Evolutionary conservation across 2,888 invertebrate genomes (phyloP).

Genomic region (Iselma pallidipennis): DNA sequence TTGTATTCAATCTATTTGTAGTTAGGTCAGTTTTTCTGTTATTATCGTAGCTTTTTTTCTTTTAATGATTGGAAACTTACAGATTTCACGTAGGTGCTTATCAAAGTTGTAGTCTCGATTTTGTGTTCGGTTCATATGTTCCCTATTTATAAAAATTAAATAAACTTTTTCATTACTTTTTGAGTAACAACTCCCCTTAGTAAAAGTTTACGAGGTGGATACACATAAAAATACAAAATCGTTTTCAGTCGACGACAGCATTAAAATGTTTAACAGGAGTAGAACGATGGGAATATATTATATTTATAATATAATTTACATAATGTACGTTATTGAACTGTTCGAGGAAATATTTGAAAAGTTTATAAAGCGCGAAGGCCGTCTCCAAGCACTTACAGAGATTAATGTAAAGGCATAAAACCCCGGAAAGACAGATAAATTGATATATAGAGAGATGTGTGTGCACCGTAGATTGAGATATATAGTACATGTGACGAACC

Average conservation of each 20-base stretch:
- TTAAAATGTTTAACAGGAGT: constrained; percentile 30
- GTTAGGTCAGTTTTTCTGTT: neutral
- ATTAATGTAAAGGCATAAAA: constrained; percentile 50
- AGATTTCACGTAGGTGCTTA: neutral
- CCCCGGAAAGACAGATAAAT: constrained; percentile 51
- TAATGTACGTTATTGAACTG: constrained; percentile 50
- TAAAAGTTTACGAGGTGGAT: constrained; percentile 3
- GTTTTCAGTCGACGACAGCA: constrained; percentile 16
- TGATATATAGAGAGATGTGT: constrained; percentile 50
- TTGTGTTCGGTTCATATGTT: constrained; percentile 2
- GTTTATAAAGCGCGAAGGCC: constrained; percentile 46
- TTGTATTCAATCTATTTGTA: neutral
- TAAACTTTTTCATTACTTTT: constrained; percentile 15
- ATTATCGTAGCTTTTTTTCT: neutral
- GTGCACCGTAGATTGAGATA: constrained; percentile 50
- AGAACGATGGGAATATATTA: constrained; percentile 28
- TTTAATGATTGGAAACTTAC: neutral
- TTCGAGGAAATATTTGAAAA: constrained; percentile 43
- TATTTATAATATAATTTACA: constrained; percentile 50
- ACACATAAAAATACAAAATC: constrained; percentile 26
- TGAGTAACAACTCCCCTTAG: constrained; percentile 9
- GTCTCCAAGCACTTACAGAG: constrained; percentile 49
- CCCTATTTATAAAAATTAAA: constrained; percentile 13
- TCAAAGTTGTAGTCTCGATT: neutral
- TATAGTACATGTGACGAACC: constrained; percentile 46